Evolutionary conservation across 2,888 invertebrate species (phyloP).

Genomic region (Agrotis exclamationis): DNA sequence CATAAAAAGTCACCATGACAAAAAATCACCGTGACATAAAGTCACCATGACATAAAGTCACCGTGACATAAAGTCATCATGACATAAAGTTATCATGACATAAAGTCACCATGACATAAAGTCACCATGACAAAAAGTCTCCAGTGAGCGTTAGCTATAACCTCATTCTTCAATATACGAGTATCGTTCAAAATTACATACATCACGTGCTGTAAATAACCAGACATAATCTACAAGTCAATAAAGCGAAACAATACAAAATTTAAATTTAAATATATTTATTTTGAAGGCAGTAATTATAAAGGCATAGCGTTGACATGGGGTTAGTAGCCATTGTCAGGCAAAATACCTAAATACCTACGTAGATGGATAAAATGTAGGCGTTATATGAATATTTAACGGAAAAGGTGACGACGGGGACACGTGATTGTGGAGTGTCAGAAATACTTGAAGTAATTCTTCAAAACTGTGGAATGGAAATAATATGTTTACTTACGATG

Average conservation of each 20-base stretch:
- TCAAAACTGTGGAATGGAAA: neutral
- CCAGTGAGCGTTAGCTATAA: no score
- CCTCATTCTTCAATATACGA: no score
- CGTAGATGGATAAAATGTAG: constrained; percentile 25
- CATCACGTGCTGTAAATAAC: neutral
- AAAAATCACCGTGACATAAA: no score
- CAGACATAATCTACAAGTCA: constrained; percentile 1
- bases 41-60: no score
- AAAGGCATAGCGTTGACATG: constrained; percentile 47
- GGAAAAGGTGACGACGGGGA: neutral
- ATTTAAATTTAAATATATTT: constrained; percentile 44
- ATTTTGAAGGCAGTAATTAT: constrained; percentile 52
- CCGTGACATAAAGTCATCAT: no score
- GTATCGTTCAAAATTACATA: no score
- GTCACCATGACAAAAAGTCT: no score
- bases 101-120: no score
- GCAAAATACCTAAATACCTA: constrained; percentile 43
- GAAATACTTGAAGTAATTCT: neutral
- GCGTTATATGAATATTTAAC: constrained; percentile 48
- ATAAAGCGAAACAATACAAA: constrained; percentile 5
- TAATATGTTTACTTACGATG: neutral
- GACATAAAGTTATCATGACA: no score
- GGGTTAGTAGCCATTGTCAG: constrained; percentile 50
- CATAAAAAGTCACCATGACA: no score
- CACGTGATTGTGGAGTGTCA: constrained; percentile 26